A percentile compares a stretch with the other conserved stretches of the same genome.
These are phyloP conservation scores for Fratercula arctica DNA, from an alignment of 2,797 vertebrate genomes.

Conservation along the genomic window DNA sequence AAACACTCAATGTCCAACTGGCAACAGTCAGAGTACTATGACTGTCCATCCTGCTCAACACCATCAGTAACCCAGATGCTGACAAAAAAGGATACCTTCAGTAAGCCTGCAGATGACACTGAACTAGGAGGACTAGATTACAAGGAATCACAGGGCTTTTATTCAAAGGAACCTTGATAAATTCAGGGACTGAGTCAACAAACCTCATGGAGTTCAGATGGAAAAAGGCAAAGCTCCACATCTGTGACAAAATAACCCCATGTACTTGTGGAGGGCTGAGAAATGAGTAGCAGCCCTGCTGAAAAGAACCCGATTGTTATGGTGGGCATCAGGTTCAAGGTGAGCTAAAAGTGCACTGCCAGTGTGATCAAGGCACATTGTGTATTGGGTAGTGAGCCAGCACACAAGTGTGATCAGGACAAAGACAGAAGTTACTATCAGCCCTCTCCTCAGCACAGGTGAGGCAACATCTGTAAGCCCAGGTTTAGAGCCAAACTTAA, in stretches of 20 bases:
- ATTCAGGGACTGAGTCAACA: background rate
- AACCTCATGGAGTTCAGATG: accelerated
- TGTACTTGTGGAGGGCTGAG: background rate
- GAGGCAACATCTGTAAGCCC: background rate
- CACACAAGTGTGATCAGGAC: background rate
- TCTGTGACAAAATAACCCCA: background rate
- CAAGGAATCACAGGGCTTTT: background rate
- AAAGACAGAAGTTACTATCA: background rate
- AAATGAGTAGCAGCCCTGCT: background rate
- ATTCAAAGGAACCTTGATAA: background rate
- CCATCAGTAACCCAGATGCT: background rate
- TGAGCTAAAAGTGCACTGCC: background rate
- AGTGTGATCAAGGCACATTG: background rate
- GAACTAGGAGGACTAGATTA: background rate
- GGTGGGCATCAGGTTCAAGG: accelerated
- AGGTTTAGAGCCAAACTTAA: background rate
- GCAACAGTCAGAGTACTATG: background rate
- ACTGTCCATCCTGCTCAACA: background rate
- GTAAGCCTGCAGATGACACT: background rate
- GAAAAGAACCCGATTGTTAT: background rate
- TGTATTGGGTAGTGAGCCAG: background rate
- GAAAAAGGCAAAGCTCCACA: background rate
- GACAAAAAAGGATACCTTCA: background rate
- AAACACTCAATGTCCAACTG: background rate
- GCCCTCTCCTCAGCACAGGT: background rate